Evolutionary conservation across 1,140 invertebrate genomes (phyloP), one percentile per base, ranked within the genome.

Genomic region (Gonatopus flavifemur): DNA sequence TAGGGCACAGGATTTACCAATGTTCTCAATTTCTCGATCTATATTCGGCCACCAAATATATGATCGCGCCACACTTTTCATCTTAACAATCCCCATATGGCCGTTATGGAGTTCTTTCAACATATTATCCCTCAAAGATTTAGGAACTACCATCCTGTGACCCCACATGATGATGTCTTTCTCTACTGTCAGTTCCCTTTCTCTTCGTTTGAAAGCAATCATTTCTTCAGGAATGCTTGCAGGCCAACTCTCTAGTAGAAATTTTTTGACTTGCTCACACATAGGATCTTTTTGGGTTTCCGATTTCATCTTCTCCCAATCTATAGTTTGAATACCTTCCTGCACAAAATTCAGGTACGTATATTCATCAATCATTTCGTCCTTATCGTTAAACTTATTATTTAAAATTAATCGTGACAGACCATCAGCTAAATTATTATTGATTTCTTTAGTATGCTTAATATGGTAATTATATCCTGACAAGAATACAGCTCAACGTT

Each of bases 11-110:
- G 15, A 3, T 31, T 39, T 48, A 1, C 13, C n/a, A 15, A 39
- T 20, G 8, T 2, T 3, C 57, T 75, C 62, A 8, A 73, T 65
- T 9, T 73, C 67, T 6, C 35, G 30, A 39, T 76, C 51, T 8
- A 72, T 46, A 12, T 39, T 51, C 30, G 60, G 69, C 70, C 69
- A 77, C 59, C 60, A 77, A 12, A 74, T 40, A 44, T 67, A 63
- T 19, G 38, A 38, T 30, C 67, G 19, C 4, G 67, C 66, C 1
- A 67, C 15, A 24, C 38, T 28, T 47, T 75, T 76, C 66, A 71
- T 72, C 6, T 55, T 40, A 37, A 30, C 35, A n/a, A 62, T 60
- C 5, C 70, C 68, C 15, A 44, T 37, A 48, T 73, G 66, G 15
- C 42, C 12, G 2, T 7, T 7, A n/a, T 48, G 46, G n/a, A 48